Evolutionary conservation across 1,140 invertebrate genomes (phyloP).

Genomic region (Drosophila mauritiana): DNA sequence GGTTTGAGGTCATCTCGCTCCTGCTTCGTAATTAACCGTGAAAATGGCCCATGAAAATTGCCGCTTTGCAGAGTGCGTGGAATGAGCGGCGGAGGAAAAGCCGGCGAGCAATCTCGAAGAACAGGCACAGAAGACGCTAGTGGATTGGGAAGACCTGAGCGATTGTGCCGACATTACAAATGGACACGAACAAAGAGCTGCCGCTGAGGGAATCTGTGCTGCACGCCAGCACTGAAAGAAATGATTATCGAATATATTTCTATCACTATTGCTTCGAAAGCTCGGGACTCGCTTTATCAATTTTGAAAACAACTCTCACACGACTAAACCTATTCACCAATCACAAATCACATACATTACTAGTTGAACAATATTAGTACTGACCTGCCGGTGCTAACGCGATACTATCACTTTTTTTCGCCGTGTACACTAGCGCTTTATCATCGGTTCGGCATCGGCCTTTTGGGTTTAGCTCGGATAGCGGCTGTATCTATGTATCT

Average conservation of each 20-base stretch:
- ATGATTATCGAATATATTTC: not conserved
- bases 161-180: constrained; percentile 18
- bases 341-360: too few relatives aligned
- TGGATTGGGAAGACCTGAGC: constrained; percentile 7
- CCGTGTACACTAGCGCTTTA: not conserved
- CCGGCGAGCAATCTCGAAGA: constrained; percentile 21
- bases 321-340: too few relatives aligned
- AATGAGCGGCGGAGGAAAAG: constrained; percentile 18
- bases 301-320: too few relatives aligned
- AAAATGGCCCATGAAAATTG: constrained; percentile 41
- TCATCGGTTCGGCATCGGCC: constrained; percentile 1
- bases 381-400: too few relatives aligned
- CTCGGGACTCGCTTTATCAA: too few relatives aligned
- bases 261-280: too few relatives aligned
- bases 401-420: not conserved
- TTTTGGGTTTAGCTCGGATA: constrained; percentile 5
- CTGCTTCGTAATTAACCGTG: constrained; percentile 56
- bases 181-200: constrained; percentile 33
- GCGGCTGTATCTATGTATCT: not conserved
- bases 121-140: constrained; percentile 15
- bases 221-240: constrained; percentile 3
- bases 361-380: too few relatives aligned
- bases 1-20: constrained; percentile 54
- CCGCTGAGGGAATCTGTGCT: constrained; percentile 1
- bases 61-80: constrained; percentile 43